Evolutionary conservation across 2,888 invertebrate genomes (phyloP), one percentile per base, ranked within the genome.

Genomic region (Ennomos quercinarius): DNA sequence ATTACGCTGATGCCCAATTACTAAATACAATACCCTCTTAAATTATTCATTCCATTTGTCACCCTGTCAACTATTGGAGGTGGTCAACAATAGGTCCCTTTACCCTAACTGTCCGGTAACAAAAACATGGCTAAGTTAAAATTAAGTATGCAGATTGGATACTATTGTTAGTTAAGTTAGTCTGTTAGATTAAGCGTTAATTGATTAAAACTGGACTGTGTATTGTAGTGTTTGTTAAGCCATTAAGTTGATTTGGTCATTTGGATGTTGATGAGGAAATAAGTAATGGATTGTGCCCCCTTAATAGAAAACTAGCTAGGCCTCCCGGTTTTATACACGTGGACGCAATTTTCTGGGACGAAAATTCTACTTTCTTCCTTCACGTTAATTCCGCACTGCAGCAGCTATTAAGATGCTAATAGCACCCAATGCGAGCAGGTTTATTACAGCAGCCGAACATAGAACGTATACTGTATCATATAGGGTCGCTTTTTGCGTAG

Each of bases 61-160:
- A 80, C 80, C 77, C 78, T 83, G 87, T 81, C 84, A 75, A 70
- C 61, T 69, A 67, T 75, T 83, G 85, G 80, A 83, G 81, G 76
- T 64, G 66, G 66, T 68, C 63, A 66, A 81, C 84, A 86, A 84
- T 83, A 71, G 78, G 64, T 69, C 73, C 71, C 62, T 68, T 65
- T 66, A 75, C 78, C 84, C 50, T 68, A 6, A 74, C 59, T 73
- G 72, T 73, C 76, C 75, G 62, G 64, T 70, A 65, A 82, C 83
- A 84, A 86, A 88, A 88, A 86, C 85, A 78, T 81, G 73, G 79
- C 79, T 80, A 80, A 78, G 72, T 76, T 70, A 71, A 68, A 79
- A 84, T 88, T 87, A 80, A 71, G 79, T 81, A 91, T 90, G 90
- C 84, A 91, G 84, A 91, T 90, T 88, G 84, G 68, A 73, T 76